Conservation (phyloP, 2,888 invertebrate genomes). For the Lasioglossum marginatum region DNA sequence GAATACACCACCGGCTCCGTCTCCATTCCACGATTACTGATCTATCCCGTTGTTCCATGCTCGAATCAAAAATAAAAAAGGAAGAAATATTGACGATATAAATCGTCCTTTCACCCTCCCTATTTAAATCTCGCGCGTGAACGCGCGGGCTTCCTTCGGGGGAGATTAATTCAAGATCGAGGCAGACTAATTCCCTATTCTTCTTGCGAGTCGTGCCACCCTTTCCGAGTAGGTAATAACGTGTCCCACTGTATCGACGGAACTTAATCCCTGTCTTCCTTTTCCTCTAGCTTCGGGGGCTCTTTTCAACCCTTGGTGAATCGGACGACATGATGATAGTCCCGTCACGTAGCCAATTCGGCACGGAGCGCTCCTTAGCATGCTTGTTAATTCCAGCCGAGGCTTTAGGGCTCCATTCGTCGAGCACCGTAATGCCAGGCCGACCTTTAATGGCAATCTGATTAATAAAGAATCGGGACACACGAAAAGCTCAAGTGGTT, state of each 20-base stretch:
- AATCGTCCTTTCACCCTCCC: slow-evolving; percentile 30
- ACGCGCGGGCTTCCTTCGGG: neutral
- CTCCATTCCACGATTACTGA: neutral
- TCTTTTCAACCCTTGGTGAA: neutral
- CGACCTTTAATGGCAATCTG: slow-evolving; percentile 7
- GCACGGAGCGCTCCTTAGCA: slow-evolving; percentile 48
- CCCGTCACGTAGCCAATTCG: slow-evolving; percentile 64
- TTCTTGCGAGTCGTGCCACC: slow-evolving; percentile 22
- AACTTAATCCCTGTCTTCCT: slow-evolving; percentile 60
- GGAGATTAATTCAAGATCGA: slow-evolving; percentile 41
- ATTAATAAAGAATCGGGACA: slow-evolving; percentile 14
- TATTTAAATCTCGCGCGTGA: slow-evolving; percentile 48
- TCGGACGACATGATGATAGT: slow-evolving; percentile 38
- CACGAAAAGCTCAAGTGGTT: neutral
- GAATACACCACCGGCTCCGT: neutral
- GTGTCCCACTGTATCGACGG: slow-evolving; percentile 53
- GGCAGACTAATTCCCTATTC: slow-evolving; percentile 38
- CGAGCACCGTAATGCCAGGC: neutral
- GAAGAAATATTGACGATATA: slow-evolving; percentile 23
- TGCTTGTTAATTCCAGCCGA: slow-evolving; percentile 30
- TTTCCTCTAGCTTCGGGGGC: slow-evolving; percentile 17
- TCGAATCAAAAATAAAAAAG: neutral
- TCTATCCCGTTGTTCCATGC: too few species aligned
- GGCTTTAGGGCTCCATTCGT: slow-evolving; percentile 2
- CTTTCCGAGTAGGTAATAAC: slow-evolving; percentile 36